Percentiles rank a stretch among this genome's conserved stretches.
phyloP scores from a whole-genome alignment of 2,888 invertebrate species.

The Frankliniella intonsa region DNA sequence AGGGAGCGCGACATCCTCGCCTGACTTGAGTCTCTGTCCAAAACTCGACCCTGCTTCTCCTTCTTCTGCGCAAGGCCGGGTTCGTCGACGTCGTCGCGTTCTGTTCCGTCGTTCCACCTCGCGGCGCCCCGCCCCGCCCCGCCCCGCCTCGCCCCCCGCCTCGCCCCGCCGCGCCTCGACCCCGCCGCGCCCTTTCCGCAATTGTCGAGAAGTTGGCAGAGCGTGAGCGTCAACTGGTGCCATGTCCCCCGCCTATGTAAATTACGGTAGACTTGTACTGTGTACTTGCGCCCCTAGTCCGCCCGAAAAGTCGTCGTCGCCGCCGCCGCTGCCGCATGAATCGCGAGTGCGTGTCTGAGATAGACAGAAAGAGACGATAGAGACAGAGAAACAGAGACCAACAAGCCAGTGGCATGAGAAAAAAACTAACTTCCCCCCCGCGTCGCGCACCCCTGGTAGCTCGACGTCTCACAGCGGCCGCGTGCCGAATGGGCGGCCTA shows the following conservation, averaged over 20 bases:
- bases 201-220: slow-evolving; percentile 14
- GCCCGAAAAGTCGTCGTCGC: not conserved
- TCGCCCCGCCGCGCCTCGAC: not conserved
- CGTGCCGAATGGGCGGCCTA: not conserved
- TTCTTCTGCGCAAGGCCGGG: too few relatives aligned
- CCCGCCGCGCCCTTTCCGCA: not conserved
- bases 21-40: too few relatives aligned
- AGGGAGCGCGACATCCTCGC: too few relatives aligned
- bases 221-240: slow-evolving; percentile 12
- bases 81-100: too few relatives aligned
- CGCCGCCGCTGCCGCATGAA: not conserved
- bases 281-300: not conserved
- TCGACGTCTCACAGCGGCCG: not conserved
- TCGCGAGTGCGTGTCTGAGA: not conserved
- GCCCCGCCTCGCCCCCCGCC: not conserved
- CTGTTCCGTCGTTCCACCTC: not conserved
- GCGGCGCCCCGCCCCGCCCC: not conserved
- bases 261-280: not conserved
- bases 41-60: too few relatives aligned
- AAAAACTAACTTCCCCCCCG: not conserved
- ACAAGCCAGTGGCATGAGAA: not conserved
- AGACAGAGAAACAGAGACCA: not conserved
- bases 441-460: too few relatives aligned
- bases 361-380: too few relatives aligned
- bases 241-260: slow-evolving; percentile 10